These are phyloP conservation scores for Bombus difficillimus DNA, from an alignment of 1,140 invertebrate species.

Conservation along the genomic window DNA sequence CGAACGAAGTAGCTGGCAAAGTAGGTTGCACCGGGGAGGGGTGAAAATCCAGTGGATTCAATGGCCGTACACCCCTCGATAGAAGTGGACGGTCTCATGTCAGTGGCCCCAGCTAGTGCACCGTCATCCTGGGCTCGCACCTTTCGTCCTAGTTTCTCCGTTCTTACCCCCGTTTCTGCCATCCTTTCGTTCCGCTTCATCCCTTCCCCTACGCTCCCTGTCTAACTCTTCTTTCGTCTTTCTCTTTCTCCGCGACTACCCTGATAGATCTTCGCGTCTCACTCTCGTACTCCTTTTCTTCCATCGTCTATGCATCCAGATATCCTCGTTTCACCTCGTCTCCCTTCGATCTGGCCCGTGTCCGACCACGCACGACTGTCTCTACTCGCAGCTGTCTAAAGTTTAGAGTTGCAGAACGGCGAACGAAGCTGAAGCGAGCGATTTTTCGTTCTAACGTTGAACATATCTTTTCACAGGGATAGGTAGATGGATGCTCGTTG, in stretches of 20 bases:
- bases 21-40: conserved; percentile 66
- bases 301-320: neutral
- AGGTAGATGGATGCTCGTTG: neutral
- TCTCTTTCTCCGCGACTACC: conserved; percentile 3
- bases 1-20: conserved; percentile 66
- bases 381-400: neutral
- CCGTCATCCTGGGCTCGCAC: conserved; percentile 69
- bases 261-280: neutral
- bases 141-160: conserved; percentile 71
- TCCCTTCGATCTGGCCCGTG: neutral
- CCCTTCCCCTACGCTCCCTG: neutral
- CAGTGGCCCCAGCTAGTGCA: conserved; percentile 73
- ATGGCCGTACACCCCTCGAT: conserved; percentile 52
- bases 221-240: neutral
- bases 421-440: no score
- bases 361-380: neutral
- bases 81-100: conserved; percentile 71
- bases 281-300: neutral
- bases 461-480: neutral
- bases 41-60: conserved; percentile 62
- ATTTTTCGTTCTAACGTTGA: neutral
- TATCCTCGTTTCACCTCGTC: neutral
- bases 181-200: conserved; percentile 24
- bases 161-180: conserved; percentile 48
- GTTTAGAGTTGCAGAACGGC: neutral